Evolutionary conservation across 2,113 vertebrate species (phyloP).

Genomic region (Myanophis thanlyinensis): DNA sequence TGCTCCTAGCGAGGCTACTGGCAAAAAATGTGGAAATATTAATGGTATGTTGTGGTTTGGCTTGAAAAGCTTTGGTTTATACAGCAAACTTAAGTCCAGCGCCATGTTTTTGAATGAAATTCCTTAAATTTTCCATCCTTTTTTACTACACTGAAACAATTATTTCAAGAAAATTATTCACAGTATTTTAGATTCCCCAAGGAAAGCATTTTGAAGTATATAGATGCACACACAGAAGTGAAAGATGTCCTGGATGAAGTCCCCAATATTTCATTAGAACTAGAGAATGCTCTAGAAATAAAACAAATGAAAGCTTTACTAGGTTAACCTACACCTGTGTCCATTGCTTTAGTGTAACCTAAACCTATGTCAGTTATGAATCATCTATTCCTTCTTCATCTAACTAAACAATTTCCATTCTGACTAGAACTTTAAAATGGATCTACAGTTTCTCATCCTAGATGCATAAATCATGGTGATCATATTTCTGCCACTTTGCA

Average conservation of each 20-base stretch:
- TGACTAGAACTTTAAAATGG: background rate
- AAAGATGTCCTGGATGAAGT: background rate
- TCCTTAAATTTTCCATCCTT: background rate
- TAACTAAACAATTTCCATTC: background rate
- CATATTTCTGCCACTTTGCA: background rate
- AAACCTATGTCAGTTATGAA: background rate
- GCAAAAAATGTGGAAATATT: conserved; percentile 14
- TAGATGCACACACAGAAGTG: background rate
- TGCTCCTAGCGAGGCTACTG: background rate
- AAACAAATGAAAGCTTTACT: background rate
- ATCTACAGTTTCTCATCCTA: background rate
- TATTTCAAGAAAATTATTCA: background rate
- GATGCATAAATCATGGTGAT: no score
- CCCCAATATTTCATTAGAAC: background rate
- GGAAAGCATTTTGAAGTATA: background rate
- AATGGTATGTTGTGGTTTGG: conserved; percentile 8
- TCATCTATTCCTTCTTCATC: background rate
- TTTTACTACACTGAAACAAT: conserved; percentile 4
- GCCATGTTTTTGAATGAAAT: conserved; percentile 10
- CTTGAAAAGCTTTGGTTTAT: conserved; percentile 2
- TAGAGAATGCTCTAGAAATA: background rate
- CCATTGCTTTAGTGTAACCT: background rate
- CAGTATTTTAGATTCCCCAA: background rate
- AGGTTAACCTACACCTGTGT: background rate
- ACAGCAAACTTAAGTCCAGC: background rate